Conservation (phyloP, 2,797 vertebrate genomes). For the Bradypodion ventrale region DNA sequence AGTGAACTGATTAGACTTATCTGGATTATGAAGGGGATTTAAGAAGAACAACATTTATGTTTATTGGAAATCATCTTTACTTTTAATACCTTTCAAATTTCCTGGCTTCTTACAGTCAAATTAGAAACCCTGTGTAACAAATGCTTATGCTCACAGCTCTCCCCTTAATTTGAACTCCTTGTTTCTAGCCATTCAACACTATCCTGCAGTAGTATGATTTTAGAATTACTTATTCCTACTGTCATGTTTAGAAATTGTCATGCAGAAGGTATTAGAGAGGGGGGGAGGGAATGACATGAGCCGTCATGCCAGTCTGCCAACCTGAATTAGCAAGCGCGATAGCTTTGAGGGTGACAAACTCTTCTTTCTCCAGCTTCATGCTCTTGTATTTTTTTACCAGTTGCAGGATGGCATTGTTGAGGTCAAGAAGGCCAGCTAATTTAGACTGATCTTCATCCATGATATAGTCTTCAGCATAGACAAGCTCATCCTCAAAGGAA, state of each 20-base stretch:
- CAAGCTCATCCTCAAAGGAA: constrained; percentile 97
- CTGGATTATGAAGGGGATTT: constrained; percentile 54
- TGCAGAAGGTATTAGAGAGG: constrained; percentile 23
- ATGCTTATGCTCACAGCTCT: constrained; percentile 31
- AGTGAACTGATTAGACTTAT: constrained; percentile 49
- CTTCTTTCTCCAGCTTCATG: constrained; percentile 99
- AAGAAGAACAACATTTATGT: constrained; percentile 45
- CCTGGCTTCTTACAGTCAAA: constrained; percentile 16
- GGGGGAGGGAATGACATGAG: constrained; percentile 45
- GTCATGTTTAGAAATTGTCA: constrained; percentile 40
- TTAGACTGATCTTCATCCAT: constrained; percentile 99
- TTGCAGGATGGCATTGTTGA: constrained; percentile 98
- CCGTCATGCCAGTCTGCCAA: constrained; percentile 72
- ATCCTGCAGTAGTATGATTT: constrained; percentile 25
- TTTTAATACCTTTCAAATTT: constrained; percentile 48
- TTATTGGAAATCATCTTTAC: constrained; percentile 47
- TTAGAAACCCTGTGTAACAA: constrained; percentile 31
- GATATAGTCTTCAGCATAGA: constrained; percentile 99
- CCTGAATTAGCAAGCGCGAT: constrained; percentile 99
- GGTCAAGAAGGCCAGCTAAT: constrained; percentile 94
- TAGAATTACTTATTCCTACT: constrained; percentile 52
- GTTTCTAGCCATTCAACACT: constrained; percentile 45
- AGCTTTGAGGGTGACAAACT: constrained; percentile 98
- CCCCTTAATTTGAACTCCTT: constrained; percentile 36
- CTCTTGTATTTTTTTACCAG: constrained; percentile 98